Percentiles rank a stretch among this genome's conserved stretches.
Evolutionary conservation across 2,888 invertebrate species (phyloP).

Genomic region (Patella pellucida): DNA sequence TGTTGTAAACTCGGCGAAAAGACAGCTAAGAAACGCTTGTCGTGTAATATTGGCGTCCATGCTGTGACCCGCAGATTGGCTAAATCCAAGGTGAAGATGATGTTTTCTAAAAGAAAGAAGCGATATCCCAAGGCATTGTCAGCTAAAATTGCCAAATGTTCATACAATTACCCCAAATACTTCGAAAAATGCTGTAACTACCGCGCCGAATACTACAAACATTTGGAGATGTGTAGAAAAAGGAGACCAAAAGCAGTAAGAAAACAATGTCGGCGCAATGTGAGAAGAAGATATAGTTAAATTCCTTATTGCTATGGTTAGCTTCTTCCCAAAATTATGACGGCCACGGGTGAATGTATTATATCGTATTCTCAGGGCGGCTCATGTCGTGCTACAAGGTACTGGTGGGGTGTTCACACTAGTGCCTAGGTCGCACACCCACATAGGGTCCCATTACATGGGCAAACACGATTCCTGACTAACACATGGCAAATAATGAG

Average conservation of each 20-base stretch:
- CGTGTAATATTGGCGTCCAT: slow-evolving; percentile 48
- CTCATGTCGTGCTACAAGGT: background rate
- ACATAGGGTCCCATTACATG: no score
- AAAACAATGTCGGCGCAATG: slow-evolving; percentile 26
- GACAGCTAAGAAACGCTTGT: slow-evolving; percentile 53
- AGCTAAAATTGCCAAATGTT: slow-evolving; percentile 50
- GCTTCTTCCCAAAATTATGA: background rate
- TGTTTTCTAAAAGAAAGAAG: slow-evolving; percentile 20
- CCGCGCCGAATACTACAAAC: slow-evolving; percentile 39
- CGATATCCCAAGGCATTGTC: slow-evolving; percentile 35
- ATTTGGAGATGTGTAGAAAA: slow-evolving; percentile 42
- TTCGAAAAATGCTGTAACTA: slow-evolving; percentile 53
- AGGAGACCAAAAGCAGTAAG: slow-evolving; percentile 18
- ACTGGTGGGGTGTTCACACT: no score
- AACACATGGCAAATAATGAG: no score
- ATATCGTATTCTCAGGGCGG: slow-evolving; percentile 5
- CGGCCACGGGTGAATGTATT: slow-evolving; percentile 7
- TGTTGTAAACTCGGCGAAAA: slow-evolving; percentile 61
- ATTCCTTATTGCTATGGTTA: background rate
- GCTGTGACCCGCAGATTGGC: slow-evolving; percentile 46
- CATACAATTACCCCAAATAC: slow-evolving; percentile 42
- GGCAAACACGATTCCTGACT: no score
- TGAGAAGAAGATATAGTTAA: slow-evolving; percentile 31
- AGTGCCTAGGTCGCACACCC: no score
- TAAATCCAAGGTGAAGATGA: slow-evolving; percentile 18